Percentiles rank a stretch among this genome's conserved stretches.
Conservation (phyloP, 2,888 invertebrate genomes). For the Boloria euphrosyne region DNA sequence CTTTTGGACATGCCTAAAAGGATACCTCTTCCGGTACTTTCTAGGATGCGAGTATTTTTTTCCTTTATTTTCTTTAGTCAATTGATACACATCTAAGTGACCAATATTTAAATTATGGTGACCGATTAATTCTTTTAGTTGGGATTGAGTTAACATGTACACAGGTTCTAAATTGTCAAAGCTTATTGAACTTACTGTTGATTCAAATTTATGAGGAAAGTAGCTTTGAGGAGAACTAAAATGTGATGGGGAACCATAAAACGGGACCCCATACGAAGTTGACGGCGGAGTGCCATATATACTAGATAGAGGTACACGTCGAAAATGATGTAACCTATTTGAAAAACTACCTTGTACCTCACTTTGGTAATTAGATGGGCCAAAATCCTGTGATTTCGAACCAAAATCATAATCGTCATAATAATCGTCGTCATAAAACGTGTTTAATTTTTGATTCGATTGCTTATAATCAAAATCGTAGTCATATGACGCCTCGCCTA, state of each 20-base stretch:
- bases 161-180: constrained; percentile 58
- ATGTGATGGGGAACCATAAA: constrained; percentile 35
- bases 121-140: constrained; percentile 64
- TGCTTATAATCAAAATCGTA: constrained; percentile 45
- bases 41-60: constrained; percentile 49
- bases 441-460: constrained; percentile 47
- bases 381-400: constrained; percentile 38
- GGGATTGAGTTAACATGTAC: constrained; percentile 68
- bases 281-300: constrained; percentile 39
- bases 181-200: constrained; percentile 34
- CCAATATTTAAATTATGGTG: constrained; percentile 68
- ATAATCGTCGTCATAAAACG: constrained; percentile 50
- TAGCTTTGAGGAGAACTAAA: constrained; percentile 37
- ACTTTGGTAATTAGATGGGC: constrained; percentile 37
- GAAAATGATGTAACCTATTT: constrained; percentile 47
- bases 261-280: constrained; percentile 49
- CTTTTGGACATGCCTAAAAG: constrained; percentile 52
- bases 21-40: constrained; percentile 53
- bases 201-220: constrained; percentile 38
- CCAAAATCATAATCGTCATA: constrained; percentile 53
- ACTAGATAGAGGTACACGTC: constrained; percentile 40
- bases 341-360: constrained; percentile 48
- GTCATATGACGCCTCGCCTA: constrained; percentile 52
- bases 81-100: constrained; percentile 66
- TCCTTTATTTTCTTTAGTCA: constrained; percentile 46